phyloP scores from a whole-genome alignment of 2,797 vertebrate genomes.

The Mormyrops boulengeri region DNA sequence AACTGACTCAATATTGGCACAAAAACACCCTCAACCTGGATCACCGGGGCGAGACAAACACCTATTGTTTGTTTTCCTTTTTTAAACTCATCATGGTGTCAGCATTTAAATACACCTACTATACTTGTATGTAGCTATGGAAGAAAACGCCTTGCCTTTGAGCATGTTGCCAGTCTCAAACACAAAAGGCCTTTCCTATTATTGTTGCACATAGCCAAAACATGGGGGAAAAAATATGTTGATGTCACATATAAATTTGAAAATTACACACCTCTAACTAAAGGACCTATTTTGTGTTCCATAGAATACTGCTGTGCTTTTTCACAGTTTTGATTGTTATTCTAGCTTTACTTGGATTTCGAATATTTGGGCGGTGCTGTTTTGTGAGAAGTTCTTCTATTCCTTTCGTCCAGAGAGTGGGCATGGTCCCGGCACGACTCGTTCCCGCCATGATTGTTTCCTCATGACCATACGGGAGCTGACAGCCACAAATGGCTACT shows the following conservation, averaged over 20 bases:
- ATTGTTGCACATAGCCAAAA: background rate
- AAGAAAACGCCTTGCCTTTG: background rate
- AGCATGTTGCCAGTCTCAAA: background rate
- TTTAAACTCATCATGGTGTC: background rate
- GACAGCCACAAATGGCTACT: background rate
- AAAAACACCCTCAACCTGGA: background rate
- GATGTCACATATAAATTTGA: background rate
- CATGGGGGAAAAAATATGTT: background rate
- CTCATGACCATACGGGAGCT: background rate
- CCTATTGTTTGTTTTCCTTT: background rate
- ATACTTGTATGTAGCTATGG: background rate
- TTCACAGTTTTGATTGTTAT: background rate
- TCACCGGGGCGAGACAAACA: background rate
- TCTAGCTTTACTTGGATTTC: background rate
- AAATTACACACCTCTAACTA: background rate
- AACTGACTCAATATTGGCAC: background rate
- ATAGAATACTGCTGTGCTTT: background rate
- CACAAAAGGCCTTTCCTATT: background rate
- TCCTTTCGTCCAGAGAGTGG: background rate
- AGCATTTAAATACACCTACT: slow-evolving; percentile 1
- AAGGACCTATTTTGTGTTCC: background rate
- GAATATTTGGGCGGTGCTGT: background rate
- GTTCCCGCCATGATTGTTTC: background rate
- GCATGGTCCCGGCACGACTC: background rate
- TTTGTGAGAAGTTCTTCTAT: background rate